Evolutionary conservation across 2,888 invertebrate genomes (phyloP).

Genomic region (Synergus gifuensis): DNA sequence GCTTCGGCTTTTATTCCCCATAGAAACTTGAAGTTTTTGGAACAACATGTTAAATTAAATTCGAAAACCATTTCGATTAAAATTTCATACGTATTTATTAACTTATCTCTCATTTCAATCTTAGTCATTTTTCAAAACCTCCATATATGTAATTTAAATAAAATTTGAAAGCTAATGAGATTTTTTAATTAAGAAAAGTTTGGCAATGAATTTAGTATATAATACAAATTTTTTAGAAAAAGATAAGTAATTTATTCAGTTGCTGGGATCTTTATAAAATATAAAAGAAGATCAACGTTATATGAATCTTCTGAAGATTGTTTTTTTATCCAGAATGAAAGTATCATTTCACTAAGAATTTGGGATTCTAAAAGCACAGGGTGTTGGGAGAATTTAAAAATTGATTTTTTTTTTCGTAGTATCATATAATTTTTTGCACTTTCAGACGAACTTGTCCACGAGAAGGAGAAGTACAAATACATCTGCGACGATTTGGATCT

Average conservation of each 20-base stretch:
- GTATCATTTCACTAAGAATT: not conserved
- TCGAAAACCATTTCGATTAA: too few relatives aligned
- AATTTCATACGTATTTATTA: too few relatives aligned
- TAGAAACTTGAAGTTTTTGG: not conserved
- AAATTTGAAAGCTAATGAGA: too few relatives aligned
- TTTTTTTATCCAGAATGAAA: not conserved
- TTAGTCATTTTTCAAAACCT: not conserved
- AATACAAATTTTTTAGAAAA: too few relatives aligned
- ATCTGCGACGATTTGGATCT: slow-evolving; percentile 99
- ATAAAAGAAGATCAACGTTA: too few relatives aligned
- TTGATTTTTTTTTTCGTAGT: not conserved
- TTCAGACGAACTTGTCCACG: slow-evolving; percentile 95
- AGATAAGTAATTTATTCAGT: too few relatives aligned
- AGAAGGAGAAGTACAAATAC: slow-evolving; percentile 99
- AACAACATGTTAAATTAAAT: not conserved
- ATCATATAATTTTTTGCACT: slow-evolving; percentile 59
- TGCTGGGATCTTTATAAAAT: too few relatives aligned
- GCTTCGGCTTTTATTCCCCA: slow-evolving; percentile 45
- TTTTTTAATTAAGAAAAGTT: too few relatives aligned
- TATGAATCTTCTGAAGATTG: not conserved
- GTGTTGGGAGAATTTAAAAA: not conserved
- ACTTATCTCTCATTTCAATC: not conserved
- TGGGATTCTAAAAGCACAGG: not conserved
- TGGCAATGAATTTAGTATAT: too few relatives aligned
- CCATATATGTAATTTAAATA: not conserved